Base-by-base conservation (phyloP, 2,113 vertebrate genomes). In the Gallinago undulata region DNA sequence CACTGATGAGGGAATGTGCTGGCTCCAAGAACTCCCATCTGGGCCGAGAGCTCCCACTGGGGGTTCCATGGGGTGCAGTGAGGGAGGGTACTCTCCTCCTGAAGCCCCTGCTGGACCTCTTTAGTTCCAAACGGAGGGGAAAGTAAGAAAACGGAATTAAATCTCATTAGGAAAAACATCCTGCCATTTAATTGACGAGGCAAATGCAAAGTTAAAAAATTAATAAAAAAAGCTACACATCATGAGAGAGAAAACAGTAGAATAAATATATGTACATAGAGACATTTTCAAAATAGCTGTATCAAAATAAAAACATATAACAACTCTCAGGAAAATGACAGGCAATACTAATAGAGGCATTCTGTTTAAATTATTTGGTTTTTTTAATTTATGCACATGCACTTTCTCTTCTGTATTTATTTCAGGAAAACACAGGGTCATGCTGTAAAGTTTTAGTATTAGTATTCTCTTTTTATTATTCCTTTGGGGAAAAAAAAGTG, bases 211-310 rank as follows among this genome's bases (percentile, higher is more conserved):
- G 27, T 90, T n/a, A 15, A 89, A 93, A 80, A 95, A 87, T n/a
- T 16, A 91, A 83, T 45, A 41, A 85, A 91, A 93, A 93, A 89
- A 74, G 48, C 70, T 88, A 25, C 11, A 47, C 11, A 41, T 63
- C 35, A 69, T 64, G 89, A 67, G 80, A 90, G 87, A 69, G 41
- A 60, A 45, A 85, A 69, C 45, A 91, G 68, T 79, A 96, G 95
- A 97, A 98, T 97, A 98, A 98, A 97, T 97, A 97, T 67, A 84
- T 55, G 93, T 95, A 96, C 95, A 95, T 72, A 79, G 19, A 88
- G 39, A 30, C 22, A 62, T 78, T 92, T 74, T 50, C 80, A 81
- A 96, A 93, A 75, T 66, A 72, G 69, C 68, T 3, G 1, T 41
- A 74, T 96, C 91, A 92, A 84, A 94, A 88, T 74, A 93, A 93